Percentiles rank a stretch among this genome's conserved stretches.
Evolutionary conservation across 2,888 invertebrate genomes (phyloP).

Genomic region (Colostygia pectinataria): DNA sequence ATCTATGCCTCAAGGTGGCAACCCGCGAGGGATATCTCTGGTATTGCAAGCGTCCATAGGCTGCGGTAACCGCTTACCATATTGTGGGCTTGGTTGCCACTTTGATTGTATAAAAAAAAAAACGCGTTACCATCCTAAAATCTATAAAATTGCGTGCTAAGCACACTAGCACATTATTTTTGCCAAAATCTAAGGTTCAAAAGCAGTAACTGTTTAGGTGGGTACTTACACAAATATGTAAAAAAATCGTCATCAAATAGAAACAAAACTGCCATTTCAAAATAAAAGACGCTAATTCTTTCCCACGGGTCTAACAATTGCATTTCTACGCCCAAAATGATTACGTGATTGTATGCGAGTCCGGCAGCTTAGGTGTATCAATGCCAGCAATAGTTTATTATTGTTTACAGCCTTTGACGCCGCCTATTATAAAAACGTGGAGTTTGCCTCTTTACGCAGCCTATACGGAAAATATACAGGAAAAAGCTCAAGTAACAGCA

Average conservation of each 20-base stretch:
- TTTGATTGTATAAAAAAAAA: too few relatives aligned
- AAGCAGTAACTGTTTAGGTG: too few relatives aligned
- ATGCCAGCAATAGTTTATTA: slow-evolving; percentile 44
- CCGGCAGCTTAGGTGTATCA: slow-evolving; percentile 65
- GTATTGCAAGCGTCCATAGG: too few relatives aligned
- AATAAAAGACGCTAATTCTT: slow-evolving; percentile 46
- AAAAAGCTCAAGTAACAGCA: slow-evolving; percentile 1
- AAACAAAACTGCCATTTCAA: slow-evolving; percentile 30
- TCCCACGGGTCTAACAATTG: slow-evolving; percentile 73
- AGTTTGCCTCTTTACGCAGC: slow-evolving; percentile 64
- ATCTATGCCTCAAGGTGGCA: too few relatives aligned
- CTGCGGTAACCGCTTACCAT: too few relatives aligned
- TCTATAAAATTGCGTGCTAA: too few relatives aligned
- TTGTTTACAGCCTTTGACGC: slow-evolving; percentile 75
- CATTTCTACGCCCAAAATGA: slow-evolving; percentile 66
- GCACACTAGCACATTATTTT: too few relatives aligned
- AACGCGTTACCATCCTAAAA: too few relatives aligned
- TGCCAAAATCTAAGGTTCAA: too few relatives aligned
- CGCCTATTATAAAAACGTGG: slow-evolving; percentile 55
- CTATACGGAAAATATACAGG: slow-evolving; percentile 46
- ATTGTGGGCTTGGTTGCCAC: too few relatives aligned
- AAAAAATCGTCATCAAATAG: slow-evolving; percentile 5
- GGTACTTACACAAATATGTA: neutral
- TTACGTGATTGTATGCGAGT: slow-evolving; percentile 77
- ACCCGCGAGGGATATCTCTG: too few relatives aligned